Percentiles rank a stretch among this genome's conserved stretches.
Evolutionary conservation across 2,888 invertebrate species (phyloP).

Genomic region (Andrena flavipes): DNA sequence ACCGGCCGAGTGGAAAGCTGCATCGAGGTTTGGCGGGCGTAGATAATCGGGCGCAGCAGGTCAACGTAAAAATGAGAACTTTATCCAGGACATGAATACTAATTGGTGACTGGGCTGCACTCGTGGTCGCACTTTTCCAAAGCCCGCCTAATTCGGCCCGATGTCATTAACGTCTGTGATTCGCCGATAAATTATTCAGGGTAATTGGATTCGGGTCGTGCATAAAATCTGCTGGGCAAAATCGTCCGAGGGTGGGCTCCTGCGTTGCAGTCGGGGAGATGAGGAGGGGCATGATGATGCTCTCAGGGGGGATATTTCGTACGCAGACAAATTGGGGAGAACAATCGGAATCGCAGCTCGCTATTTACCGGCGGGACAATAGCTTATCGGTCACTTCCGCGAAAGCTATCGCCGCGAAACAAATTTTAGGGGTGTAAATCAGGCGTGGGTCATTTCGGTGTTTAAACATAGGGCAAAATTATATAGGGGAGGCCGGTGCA

Average conservation of each 20-base stretch:
- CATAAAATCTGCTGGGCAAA: slow-evolving; percentile 74
- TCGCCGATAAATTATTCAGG: slow-evolving; percentile 78
- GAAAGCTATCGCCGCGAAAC: slow-evolving; percentile 22
- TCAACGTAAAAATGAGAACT: slow-evolving; percentile 49
- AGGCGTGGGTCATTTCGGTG: neutral
- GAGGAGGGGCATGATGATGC: slow-evolving; percentile 30
- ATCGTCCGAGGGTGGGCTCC: slow-evolving; percentile 40
- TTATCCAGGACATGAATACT: slow-evolving; percentile 58
- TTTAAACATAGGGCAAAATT: neutral
- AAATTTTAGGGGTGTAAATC: neutral
- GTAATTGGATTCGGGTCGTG: slow-evolving; percentile 74
- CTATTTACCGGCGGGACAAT: slow-evolving; percentile 70
- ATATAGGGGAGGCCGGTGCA: too few relatives aligned
- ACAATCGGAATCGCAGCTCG: slow-evolving; percentile 70
- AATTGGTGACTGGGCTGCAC: slow-evolving; percentile 41
- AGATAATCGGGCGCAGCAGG: slow-evolving; percentile 36
- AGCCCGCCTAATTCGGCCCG: slow-evolving; percentile 70
- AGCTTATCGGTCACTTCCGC: slow-evolving; percentile 54
- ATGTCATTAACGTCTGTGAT: slow-evolving; percentile 77
- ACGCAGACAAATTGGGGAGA: slow-evolving; percentile 41
- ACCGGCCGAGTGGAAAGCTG: slow-evolving; percentile 9
- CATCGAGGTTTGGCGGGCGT: neutral
- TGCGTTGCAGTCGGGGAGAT: neutral
- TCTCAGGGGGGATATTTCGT: slow-evolving; percentile 56
- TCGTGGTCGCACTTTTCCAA: slow-evolving; percentile 62